Base-by-base conservation (phyloP, 2,797 vertebrate species). In the Fringilla coelebs region DNA sequence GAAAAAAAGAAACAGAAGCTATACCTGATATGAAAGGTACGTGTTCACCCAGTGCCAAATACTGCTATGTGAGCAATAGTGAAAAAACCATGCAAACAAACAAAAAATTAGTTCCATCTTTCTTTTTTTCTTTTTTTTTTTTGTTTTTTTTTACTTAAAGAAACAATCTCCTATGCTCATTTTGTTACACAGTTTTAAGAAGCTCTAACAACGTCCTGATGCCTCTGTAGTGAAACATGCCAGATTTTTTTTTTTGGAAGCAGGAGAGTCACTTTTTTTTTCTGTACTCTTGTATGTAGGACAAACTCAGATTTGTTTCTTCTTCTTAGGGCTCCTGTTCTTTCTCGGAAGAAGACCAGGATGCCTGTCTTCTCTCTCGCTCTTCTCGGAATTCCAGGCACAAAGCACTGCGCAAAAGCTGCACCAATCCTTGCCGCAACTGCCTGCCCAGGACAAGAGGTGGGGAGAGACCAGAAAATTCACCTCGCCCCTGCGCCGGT, bases 351-450 rank as follows among this genome's bases (percentile, higher is more conserved):
- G 83, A 97, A 93, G 93, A 96, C 87, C 93, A 95, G 96, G 92
- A 81, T 91, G 94, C 91, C 96, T 95, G 90, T 96, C 97, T 97
- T 97, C 96, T 93, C 95, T 87, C 88, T 94, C 45, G 83, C 96
- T 97, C 97, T 97, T 97, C 96, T 98, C 85, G 62, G 97, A 97
- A 98, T 98, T 98, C 98, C 97, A 98, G 96, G 97, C 98, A 98
- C 98, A 98, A 97, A 98, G 96, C 96, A 95, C 96, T 98, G 97
- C 96, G 95, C 95, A 97, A 98, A 96, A 97, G 97, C 98, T 97
- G 96, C 95, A 98, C 97, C 97, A 97, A 98, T 98, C 97, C 97
- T 98, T 97, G 96, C 96, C 91, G 96, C 97, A 98, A 97, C 97
- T 97, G 96, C 96, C 97, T 98, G 97, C 96, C 96, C 98, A 96